Base-by-base conservation (phyloP, 2,113 vertebrate species). In the Sakesphorus luctuosus region DNA sequence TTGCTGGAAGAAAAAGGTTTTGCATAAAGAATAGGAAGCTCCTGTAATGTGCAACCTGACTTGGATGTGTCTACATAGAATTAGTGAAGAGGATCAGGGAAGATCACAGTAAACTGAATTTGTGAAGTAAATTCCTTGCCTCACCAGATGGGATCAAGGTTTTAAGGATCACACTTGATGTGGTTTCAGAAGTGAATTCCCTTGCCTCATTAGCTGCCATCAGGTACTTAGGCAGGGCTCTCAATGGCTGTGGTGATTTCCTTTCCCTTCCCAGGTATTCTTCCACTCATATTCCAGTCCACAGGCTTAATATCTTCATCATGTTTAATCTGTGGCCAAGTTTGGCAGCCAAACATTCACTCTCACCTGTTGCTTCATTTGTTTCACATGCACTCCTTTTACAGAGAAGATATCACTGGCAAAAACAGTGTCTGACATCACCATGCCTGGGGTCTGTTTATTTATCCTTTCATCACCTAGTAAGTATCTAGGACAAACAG, bases 391-490 rank as follows among this genome's bases (percentile, higher is more conserved):
- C 61, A 16, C 65, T 89, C 24, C 73, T 92, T 94, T 75, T 83
- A 52, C n/a, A 74, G 65, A 91, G 90, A 93, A 86, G 94, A 47
- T 82, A 87, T 14, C 76, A 23, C 67, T 94, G 88, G 84, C 89
- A 76, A 80, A 96, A 92, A 11, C 63, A 71, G 50, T 65, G 58
- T 36, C 76, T 95, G 89, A 95, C 44, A 77, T 96, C 89, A 95
- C 62, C 0, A 0, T 90, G 92, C 93, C 89, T 94, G 68, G 46
- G 62, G 89, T 96, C 87, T 91, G 84, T 93, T 96, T 96, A 92
- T 94, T 95, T 94, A 94, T 95, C 69, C 87, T 93, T 96, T 96
- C 95, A 95, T 95, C 96, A 85, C 95, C 93, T 94, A 55, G 46
- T 93, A 77, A 93, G 92, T 90, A 94, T 93, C 95, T 91, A 90